Percentiles rank a stretch among this genome's conserved stretches.
Conservation (phyloP, 2,888 invertebrate genomes). For the Silvanus unidentatus region DNA sequence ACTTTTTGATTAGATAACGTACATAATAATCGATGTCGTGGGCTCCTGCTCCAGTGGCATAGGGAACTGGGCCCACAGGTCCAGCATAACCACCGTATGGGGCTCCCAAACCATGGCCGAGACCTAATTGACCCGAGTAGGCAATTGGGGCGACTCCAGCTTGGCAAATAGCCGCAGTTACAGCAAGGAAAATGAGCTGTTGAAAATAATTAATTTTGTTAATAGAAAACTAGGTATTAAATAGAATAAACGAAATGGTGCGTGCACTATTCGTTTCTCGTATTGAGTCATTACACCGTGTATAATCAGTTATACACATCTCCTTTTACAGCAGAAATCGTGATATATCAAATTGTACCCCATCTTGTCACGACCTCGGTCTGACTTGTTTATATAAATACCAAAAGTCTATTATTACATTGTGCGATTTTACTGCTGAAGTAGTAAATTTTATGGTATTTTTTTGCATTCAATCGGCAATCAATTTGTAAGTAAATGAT, state of each 20-base stretch:
- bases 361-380: slow-evolving; percentile 18
- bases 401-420: slow-evolving; percentile 9
- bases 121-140: slow-evolving; percentile 1
- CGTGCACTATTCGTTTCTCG: too few species aligned
- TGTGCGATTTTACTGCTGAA: not conserved
- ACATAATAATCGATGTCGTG: slow-evolving; percentile 30
- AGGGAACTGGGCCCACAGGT: slow-evolving; percentile 18
- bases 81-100: slow-evolving; percentile 7
- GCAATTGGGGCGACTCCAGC: not conserved
- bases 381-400: slow-evolving; percentile 12
- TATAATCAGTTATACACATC: not conserved
- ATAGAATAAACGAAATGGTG: not conserved
- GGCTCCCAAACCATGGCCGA: slow-evolving; percentile 6
- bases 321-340: slow-evolving; percentile 7
- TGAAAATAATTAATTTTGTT: too few species aligned
- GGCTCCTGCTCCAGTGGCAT: slow-evolving; percentile 18
- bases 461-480: too few species aligned
- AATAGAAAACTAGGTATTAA: not conserved
- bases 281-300: too few species aligned
- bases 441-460: too few species aligned
- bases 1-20: slow-evolving; percentile 9
- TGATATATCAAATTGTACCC: slow-evolving; percentile 15
- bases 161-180: not conserved
- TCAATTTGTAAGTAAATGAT: not conserved
- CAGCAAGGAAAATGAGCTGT: not conserved